Conservation (phyloP, 2,113 vertebrate genomes). For the Cairina moschata region DNA sequence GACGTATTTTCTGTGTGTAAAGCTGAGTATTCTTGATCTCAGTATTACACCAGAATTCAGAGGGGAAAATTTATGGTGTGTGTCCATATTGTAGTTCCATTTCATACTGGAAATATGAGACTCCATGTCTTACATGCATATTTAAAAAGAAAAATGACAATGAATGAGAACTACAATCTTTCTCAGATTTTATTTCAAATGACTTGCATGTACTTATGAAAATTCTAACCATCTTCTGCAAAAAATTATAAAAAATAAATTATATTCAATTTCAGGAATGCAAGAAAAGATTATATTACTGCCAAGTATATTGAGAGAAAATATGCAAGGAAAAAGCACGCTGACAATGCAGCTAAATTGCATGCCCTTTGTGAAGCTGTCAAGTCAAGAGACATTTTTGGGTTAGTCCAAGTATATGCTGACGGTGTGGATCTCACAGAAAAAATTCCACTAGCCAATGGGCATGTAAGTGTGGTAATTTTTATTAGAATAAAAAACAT, state of each 20-base stretch:
- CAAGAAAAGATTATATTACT: conserved; percentile 94
- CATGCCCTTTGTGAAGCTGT: conserved; percentile 88
- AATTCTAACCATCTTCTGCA: conserved; percentile 3
- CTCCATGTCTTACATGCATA: background rate
- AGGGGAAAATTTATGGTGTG: background rate
- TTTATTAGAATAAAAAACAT: background rate
- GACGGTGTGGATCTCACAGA: conserved; percentile 93
- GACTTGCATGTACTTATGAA: background rate
- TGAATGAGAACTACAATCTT: background rate
- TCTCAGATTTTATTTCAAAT: background rate
- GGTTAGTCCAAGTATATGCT: conserved; percentile 90
- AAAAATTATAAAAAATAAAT: background rate
- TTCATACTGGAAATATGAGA: background rate
- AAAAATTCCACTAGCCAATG: conserved; percentile 84
- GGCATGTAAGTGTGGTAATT: conserved; percentile 85
- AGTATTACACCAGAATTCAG: background rate
- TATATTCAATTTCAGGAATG: conserved; percentile 82
- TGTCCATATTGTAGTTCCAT: background rate
- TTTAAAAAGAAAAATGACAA: conserved; percentile 6
- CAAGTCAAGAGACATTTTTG: conserved; percentile 86
- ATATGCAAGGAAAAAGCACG: conserved; percentile 81
- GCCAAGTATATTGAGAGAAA: conserved; percentile 95
- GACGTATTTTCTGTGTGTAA: background rate
- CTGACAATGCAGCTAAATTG: conserved; percentile 77
- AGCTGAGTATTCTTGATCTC: background rate